Evolutionary conservation across 2,797 vertebrate genomes (phyloP), one percentile per base, ranked within the genome.

Genomic region (Lutra lutra): DNA sequence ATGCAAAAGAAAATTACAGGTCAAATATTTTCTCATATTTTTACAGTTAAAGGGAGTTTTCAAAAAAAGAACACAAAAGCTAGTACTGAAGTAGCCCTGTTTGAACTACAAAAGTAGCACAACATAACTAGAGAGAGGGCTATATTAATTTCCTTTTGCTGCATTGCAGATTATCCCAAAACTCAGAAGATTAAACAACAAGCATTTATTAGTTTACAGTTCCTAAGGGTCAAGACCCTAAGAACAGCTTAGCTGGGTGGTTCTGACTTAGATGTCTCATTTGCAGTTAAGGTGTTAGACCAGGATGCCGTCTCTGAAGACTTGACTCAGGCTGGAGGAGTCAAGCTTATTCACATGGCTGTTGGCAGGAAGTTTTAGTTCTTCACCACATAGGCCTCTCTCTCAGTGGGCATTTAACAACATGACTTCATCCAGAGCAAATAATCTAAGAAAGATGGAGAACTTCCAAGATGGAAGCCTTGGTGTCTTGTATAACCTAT

Each of bases 1-100:
- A 99, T 75, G 99, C 99, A 98, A 99, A 99, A 98, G 99, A 99
- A 93, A 99, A 99, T 98, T 99, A 99, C 99, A 99, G 99, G 99
- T 99, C 94, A 7, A 4, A 43, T 95, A 86, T 86, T 82, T 86
- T 87, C 18, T 97, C 27, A 7, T 84, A 66, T 64, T 51, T 87
- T 73, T 90, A 95, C 0, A 0, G 66, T 96, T 94, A 13, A 27
- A 40, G 13, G 73, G 78, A 77, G 7, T 84, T 94, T 92, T 64
- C 8, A n/a, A 60, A 91, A 46, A 84, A 95, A 80, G 56, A 80
- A 86, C 80, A 68, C 56, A 58, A 89, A 85, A 94, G 35, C 35
- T 72, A 75, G 60, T 56, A 72, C 75, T 91, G 27, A 78, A 86
- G 25, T 73, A 78, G 40, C 51, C 54, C 89, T 25, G 51, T 80